Percentiles rank a stretch among this genome's conserved stretches.
These are phyloP conservation scores for Drosophila nigrodunni DNA, from an alignment of 1,140 invertebrate genomes.

Conservation along the genomic window DNA sequence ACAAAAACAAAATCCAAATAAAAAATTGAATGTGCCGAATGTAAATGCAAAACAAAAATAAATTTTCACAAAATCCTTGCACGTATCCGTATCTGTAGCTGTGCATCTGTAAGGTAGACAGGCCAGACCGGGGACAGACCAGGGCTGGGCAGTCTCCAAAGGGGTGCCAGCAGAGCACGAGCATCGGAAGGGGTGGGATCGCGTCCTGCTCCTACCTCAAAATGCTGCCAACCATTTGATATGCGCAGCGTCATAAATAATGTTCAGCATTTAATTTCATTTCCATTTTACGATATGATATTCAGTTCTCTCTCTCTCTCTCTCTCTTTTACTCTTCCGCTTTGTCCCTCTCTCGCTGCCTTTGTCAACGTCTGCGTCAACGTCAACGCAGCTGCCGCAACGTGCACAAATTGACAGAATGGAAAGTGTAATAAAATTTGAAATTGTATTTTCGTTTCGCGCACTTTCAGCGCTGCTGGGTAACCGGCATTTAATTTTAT, in stretches of 20 bases:
- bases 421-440: slow-evolving; percentile 82
- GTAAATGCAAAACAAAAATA: slow-evolving; percentile 77
- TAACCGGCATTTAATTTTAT: slow-evolving; percentile 62
- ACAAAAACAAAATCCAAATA: slow-evolving; percentile 33
- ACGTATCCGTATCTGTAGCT: slow-evolving; percentile 47
- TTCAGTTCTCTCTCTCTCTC: slow-evolving; percentile 36
- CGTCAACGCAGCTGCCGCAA: slow-evolving; percentile 33
- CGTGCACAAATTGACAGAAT: slow-evolving; percentile 64
- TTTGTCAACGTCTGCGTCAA: background rate
- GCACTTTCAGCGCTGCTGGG: slow-evolving; percentile 39
- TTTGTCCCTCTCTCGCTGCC: background rate
- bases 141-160: slow-evolving; percentile 18
- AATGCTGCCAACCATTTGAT: slow-evolving; percentile 65
- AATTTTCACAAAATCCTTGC: slow-evolving; percentile 67
- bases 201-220: slow-evolving; percentile 14
- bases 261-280: slow-evolving; percentile 83
- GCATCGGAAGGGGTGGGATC: slow-evolving; percentile 6
- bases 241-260: slow-evolving; percentile 81
- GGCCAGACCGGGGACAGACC: background rate
- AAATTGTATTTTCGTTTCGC: slow-evolving; percentile 77
- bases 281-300: slow-evolving; percentile 83
- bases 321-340: background rate
- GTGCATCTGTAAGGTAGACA: slow-evolving; percentile 43
- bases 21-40: slow-evolving; percentile 43
- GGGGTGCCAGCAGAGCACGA: slow-evolving; percentile 49